Base-by-base conservation (phyloP, 2,113 vertebrate species). In the Hirundichthys speculiger region DNA sequence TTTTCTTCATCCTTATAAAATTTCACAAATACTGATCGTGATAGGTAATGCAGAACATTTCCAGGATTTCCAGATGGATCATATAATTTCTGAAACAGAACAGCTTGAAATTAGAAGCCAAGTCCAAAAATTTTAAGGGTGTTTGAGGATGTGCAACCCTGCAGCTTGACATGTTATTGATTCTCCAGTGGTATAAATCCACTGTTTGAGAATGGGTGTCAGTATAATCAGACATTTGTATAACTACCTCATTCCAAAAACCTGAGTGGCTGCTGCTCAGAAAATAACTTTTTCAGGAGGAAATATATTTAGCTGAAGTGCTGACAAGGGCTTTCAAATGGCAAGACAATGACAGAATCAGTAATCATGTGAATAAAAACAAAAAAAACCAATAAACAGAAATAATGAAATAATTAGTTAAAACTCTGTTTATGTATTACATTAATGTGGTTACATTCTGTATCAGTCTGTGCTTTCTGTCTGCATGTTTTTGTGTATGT, bases 51-150 rank as follows among this genome's bases (percentile, higher is more conserved):
- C 47, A 66, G 15, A 60, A 66, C 61, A 75, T 70, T 57, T 72
- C 48, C 69, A 79, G 61, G 63, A 75, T 70, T 57, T 72, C 48
- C 69, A 79, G 61, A 63, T 58, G 30, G 16, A 65, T 52, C 27
- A 16, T 15, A n/a, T 78, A 10, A n/a, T 63, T 49, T 20, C 53
- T 39, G 6, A 66, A 49, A 20, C 27, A 47, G 24, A 60, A 27
- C 20, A n/a, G 42, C 42, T 65, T 66, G 38, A 65, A 13, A 41
- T 54, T 58, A 60, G 50, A 19, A 22, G 34, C 16, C 38, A 3
- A 38, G 45, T 41, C 27, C 25, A 47, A 42, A 19, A 50, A 27
- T 3, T 27, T 61, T 0, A 5, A 22, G 14, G 42, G 43, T 12
- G 21, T 34, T 68, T 56, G 5, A 71, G 41, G 16, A 48, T 21